phyloP scores from a whole-genome alignment of 2,797 vertebrate genomes.

The Lepilemur ruficaudatus region DNA sequence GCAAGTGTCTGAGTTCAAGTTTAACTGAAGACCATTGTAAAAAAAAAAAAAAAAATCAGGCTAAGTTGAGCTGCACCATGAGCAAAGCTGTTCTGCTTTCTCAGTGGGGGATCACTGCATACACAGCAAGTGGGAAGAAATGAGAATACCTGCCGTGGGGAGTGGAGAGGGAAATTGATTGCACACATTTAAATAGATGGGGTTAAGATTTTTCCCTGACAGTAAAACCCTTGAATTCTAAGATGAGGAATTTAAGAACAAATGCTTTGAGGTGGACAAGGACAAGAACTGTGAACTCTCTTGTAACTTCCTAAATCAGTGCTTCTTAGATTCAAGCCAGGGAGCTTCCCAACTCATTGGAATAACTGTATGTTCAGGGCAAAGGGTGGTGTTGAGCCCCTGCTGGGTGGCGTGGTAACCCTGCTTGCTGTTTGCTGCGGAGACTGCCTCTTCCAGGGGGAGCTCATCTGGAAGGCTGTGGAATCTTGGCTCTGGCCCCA shows the following conservation, averaged over 20 bases:
- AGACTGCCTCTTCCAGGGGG: constrained; percentile 18
- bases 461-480: constrained; percentile 55
- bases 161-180: constrained; percentile 62
- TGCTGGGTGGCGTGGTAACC: constrained; percentile 12
- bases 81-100: constrained; percentile 46
- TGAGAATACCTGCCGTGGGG: constrained; percentile 32
- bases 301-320: constrained; percentile 8
- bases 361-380: neutral
- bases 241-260: constrained; percentile 22
- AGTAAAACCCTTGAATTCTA: constrained; percentile 32
- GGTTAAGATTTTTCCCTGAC: constrained; percentile 15
- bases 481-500: constrained; percentile 58
- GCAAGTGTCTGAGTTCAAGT: constrained; percentile 48
- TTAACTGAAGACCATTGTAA: constrained; percentile 33
- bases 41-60: constrained; percentile 28
- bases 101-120: constrained; percentile 4
- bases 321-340: constrained; percentile 5
- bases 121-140: constrained; percentile 38
- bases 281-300: constrained; percentile 12
- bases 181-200: constrained; percentile 56
- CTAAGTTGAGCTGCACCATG: neutral
- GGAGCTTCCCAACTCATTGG: neutral
- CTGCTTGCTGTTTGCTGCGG: neutral
- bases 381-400: neutral
- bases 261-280: neutral